A percentile compares a stretch with the other conserved stretches of the same genome.
Evolutionary conservation across 2,888 invertebrate genomes (phyloP).

Genomic region (Rhagonycha fulva): DNA sequence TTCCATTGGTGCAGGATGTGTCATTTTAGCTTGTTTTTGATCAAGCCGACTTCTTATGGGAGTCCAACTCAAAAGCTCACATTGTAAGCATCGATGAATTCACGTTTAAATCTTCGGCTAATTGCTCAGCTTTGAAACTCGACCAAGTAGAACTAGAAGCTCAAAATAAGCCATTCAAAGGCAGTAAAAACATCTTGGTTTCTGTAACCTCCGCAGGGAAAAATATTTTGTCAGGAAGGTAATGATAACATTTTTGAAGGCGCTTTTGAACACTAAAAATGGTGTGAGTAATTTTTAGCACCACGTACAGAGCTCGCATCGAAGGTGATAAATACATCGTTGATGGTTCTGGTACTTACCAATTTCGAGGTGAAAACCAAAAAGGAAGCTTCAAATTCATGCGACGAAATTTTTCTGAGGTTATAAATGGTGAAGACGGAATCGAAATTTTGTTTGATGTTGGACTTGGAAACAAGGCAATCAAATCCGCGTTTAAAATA

Average conservation of each 20-base stretch:
- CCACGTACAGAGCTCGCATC: constrained; percentile 70
- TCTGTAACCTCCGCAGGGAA: constrained; percentile 66
- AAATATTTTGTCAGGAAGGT: constrained; percentile 73
- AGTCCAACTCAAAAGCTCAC: constrained; percentile 60
- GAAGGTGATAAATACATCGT: constrained; percentile 73
- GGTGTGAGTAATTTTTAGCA: constrained; percentile 54
- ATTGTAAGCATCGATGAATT: constrained; percentile 69
- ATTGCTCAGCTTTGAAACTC: constrained; percentile 66
- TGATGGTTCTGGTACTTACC: constrained; percentile 76
- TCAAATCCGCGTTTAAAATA: constrained; percentile 70
- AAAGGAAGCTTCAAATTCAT: constrained; percentile 77
- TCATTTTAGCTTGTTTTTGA: constrained; percentile 24
- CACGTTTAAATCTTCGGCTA: constrained; percentile 62
- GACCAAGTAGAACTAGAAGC: constrained; percentile 69
- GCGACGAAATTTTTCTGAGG: constrained; percentile 61
- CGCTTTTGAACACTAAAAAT: not conserved
- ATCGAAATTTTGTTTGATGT: constrained; percentile 70
- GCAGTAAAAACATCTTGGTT: constrained; percentile 67
- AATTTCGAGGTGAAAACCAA: constrained; percentile 69
- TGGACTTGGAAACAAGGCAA: constrained; percentile 69
- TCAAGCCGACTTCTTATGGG: constrained; percentile 57
- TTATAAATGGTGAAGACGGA: constrained; percentile 71
- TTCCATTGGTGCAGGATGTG: too few relatives aligned
- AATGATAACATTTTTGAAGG: constrained; percentile 27
- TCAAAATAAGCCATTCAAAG: constrained; percentile 64